phyloP scores from a whole-genome alignment of 2,113 vertebrate genomes.

The Passer montanus region DNA sequence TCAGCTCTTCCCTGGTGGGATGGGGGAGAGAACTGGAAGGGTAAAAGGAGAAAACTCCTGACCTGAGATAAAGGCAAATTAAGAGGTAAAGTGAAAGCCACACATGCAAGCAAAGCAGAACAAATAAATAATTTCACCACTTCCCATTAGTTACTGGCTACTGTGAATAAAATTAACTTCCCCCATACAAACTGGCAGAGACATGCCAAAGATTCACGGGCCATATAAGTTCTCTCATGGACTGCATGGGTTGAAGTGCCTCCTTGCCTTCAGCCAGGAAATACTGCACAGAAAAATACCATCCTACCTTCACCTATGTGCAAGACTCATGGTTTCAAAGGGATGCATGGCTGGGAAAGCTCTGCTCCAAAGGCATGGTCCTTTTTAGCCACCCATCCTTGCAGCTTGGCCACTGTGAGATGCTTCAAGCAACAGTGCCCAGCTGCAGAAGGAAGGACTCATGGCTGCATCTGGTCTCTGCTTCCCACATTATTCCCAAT shows the following conservation, averaged over 20 bases:
- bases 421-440: neutral
- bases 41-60: neutral
- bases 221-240: neutral
- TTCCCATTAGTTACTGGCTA: neutral
- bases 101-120: neutral
- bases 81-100: neutral
- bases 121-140: neutral
- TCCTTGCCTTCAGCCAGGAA: neutral
- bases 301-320: neutral
- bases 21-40: neutral
- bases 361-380: neutral
- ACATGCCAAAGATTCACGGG: neutral
- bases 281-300: neutral
- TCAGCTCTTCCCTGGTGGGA: neutral
- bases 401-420: neutral
- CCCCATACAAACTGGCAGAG: neutral
- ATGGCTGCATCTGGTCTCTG: neutral
- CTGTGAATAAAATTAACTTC: neutral
- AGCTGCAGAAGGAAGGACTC: neutral
- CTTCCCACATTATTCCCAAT: neutral
- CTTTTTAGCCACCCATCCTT: neutral
- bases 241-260: fast-evolving
- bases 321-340: neutral
- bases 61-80: neutral
- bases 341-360: neutral